These are phyloP conservation scores for Zaprionus lachaisei DNA, from an alignment of 1,140 invertebrate genomes.

Conservation along the genomic window DNA sequence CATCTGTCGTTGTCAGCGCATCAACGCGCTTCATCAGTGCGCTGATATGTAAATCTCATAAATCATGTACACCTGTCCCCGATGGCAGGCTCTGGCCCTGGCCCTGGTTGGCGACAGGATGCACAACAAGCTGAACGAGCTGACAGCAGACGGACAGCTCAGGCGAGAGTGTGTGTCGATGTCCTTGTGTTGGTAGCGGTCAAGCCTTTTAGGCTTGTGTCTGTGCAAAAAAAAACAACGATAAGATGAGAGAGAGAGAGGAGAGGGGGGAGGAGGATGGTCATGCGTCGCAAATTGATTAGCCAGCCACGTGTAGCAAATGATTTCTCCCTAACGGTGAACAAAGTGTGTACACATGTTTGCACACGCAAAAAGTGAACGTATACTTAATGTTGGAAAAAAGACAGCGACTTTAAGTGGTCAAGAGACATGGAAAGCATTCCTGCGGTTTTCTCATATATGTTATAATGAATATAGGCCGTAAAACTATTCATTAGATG, in stretches of 20 bases:
- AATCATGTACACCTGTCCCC: conserved; percentile 81
- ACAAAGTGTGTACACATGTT: conserved; percentile 38
- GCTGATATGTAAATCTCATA: conserved; percentile 82
- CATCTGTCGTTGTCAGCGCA: conserved; percentile 73
- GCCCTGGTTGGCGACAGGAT: conserved; percentile 42
- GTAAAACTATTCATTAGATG: conserved; percentile 3
- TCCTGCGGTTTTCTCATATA: background rate
- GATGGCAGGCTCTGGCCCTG: conserved; percentile 47
- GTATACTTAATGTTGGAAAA: background rate
- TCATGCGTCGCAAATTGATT: conserved; percentile 63
- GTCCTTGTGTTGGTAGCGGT: conserved; percentile 40
- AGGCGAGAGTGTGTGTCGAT: background rate
- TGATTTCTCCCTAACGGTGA: conserved; percentile 30
- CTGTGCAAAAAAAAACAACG: conserved; percentile 11
- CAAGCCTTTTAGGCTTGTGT: conserved; percentile 50
- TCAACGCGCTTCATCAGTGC: conserved; percentile 76
- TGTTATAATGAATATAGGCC: background rate
- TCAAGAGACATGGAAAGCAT: background rate
- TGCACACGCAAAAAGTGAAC: background rate
- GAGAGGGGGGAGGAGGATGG: background rate
- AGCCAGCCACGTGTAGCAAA: conserved; percentile 64
- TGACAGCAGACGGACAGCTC: conserved; percentile 34
- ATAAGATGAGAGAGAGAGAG: conserved; percentile 5
- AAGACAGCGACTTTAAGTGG: background rate
- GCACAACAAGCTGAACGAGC: conserved; percentile 29